Conservation (phyloP, 2,797 vertebrate genomes). For the Peromyscus nudipes region DNA sequence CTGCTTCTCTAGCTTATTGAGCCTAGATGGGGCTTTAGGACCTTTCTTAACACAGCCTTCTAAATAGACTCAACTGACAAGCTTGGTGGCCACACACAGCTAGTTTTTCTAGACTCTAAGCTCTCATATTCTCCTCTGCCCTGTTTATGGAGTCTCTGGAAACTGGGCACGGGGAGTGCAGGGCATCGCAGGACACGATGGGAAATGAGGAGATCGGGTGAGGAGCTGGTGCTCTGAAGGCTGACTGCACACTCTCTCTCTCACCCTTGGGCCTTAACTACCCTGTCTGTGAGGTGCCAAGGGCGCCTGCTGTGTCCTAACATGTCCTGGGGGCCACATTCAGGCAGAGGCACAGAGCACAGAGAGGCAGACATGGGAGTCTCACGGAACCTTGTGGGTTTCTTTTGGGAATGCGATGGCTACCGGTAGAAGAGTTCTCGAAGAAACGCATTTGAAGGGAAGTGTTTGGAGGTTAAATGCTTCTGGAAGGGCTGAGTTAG, state of each 20-base stretch:
- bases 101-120: background rate
- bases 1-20: too few species aligned
- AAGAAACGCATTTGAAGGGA: background rate
- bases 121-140: background rate
- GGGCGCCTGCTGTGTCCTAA: background rate
- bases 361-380: background rate
- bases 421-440: background rate
- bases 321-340: too few species aligned
- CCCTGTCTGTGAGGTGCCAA: background rate
- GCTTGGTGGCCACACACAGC: background rate
- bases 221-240: background rate
- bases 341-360: background rate
- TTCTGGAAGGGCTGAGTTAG: background rate
- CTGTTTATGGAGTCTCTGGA: background rate
- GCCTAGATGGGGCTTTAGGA: background rate
- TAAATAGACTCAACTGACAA: background rate
- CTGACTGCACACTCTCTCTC: background rate
- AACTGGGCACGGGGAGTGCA: background rate
- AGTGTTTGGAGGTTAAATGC: background rate
- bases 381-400: background rate
- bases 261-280: background rate
- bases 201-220: background rate
- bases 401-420: background rate
- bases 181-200: background rate
- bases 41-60: background rate